phyloP scores from a whole-genome alignment of 1,140 invertebrate species.

The Aplysia californica region DNA sequence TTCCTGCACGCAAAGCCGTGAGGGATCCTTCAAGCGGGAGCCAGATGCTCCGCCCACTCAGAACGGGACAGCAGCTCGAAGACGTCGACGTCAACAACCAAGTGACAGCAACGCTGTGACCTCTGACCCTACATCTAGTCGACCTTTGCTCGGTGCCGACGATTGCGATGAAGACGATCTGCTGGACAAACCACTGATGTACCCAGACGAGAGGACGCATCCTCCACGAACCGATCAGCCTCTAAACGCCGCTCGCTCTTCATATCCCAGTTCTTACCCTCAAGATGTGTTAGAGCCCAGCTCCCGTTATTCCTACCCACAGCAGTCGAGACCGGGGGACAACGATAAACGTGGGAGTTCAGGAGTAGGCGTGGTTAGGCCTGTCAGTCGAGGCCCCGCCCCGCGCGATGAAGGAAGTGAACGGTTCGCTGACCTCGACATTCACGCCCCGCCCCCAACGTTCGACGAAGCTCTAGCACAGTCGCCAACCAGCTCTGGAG shows the following conservation, averaged over 20 bases:
- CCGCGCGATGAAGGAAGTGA: not conserved
- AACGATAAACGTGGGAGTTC: not conserved
- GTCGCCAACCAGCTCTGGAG: not conserved
- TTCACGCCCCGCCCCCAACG: not conserved
- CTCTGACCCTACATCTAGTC: not conserved
- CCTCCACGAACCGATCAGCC: not conserved
- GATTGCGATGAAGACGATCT: not conserved
- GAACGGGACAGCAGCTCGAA: not conserved
- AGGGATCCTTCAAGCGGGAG: not conserved
- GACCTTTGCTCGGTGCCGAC: constrained; percentile 2
- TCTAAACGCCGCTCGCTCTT: not conserved
- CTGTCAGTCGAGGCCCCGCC: too few species aligned
- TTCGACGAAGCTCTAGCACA: not conserved
- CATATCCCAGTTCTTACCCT: not conserved
- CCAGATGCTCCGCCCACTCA: not conserved
- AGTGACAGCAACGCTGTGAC: not conserved
- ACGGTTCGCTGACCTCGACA: not conserved
- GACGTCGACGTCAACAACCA: not conserved
- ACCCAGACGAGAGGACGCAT: not conserved
- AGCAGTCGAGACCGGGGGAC: not conserved
- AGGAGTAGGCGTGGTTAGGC: not conserved
- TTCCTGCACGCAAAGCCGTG: not conserved
- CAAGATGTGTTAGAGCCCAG: not conserved
- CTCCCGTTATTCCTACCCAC: not conserved
- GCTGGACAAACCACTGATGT: not conserved